phyloP scores from a whole-genome alignment of 2,888 invertebrate species.

The Eristalis tenax region DNA sequence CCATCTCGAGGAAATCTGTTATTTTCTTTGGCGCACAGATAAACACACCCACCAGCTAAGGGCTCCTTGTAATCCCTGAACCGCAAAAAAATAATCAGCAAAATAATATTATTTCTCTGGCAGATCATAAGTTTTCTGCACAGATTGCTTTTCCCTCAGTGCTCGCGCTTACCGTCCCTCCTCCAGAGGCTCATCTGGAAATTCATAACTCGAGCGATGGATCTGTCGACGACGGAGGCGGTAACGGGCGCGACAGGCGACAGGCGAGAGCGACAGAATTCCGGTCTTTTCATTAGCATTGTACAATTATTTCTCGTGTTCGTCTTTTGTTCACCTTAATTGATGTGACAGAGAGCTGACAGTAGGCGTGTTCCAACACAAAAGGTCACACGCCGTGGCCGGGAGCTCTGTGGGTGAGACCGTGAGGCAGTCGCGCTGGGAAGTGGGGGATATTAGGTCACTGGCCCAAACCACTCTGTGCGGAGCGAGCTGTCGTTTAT shows the following conservation, averaged over 20 bases:
- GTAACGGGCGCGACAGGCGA: not conserved
- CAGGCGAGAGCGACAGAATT: not conserved
- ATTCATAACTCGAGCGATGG: slow-evolving; percentile 34
- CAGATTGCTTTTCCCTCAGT: slow-evolving; percentile 23
- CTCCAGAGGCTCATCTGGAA: slow-evolving; percentile 1
- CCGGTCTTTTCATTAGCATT: slow-evolving; percentile 53
- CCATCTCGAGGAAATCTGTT: slow-evolving; percentile 48
- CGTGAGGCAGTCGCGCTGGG: not conserved
- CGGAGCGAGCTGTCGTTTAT: slow-evolving; percentile 15
- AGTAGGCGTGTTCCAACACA: slow-evolving; percentile 25
- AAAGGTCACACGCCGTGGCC: slow-evolving; percentile 28
- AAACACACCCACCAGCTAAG: slow-evolving; percentile 40
- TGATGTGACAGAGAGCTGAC: slow-evolving; percentile 60
- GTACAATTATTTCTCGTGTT: slow-evolving; percentile 51
- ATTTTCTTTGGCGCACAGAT: slow-evolving; percentile 48
- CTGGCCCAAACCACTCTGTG: slow-evolving; percentile 1
- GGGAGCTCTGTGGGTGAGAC: not conserved
- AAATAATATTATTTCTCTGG: slow-evolving; percentile 41
- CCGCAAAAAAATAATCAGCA: slow-evolving; percentile 69
- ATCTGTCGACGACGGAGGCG: not conserved
- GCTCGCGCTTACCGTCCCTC: not conserved
- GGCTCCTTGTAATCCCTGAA: slow-evolving; percentile 68
- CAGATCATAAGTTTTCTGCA: slow-evolving; percentile 12
- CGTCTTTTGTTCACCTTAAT: slow-evolving; percentile 57
- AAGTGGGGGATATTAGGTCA: slow-evolving; percentile 17